These are phyloP conservation scores for Hydrolagus colliei DNA, from an alignment of 2,797 vertebrate genomes.

Conservation along the genomic window DNA sequence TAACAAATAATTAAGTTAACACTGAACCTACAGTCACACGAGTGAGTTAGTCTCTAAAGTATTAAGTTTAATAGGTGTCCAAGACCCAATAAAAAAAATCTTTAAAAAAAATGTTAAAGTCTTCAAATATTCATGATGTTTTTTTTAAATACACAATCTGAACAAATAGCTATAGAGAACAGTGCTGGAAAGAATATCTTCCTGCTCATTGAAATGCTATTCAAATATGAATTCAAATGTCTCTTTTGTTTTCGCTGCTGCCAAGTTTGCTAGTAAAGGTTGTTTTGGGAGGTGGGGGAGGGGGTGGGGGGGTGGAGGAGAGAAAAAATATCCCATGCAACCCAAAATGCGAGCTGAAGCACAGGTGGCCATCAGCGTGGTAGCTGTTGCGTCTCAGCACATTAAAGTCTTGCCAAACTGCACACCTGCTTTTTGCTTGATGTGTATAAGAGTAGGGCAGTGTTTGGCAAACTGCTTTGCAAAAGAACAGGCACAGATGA, in stretches of 20 bases:
- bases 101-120: conserved; percentile 1
- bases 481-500: too few relatives aligned
- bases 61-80: conserved; percentile 19
- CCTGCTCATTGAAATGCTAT: neutral
- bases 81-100: conserved; percentile 13
- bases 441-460: too few relatives aligned
- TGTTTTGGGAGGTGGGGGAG: neutral
- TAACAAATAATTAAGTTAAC: conserved; percentile 31
- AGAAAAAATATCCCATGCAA: too few relatives aligned
- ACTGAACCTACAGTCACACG: conserved; percentile 11
- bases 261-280: neutral
- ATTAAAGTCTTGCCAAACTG: too few relatives aligned
- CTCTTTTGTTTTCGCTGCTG: neutral
- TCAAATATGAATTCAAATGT: neutral
- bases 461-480: too few relatives aligned
- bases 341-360: neutral
- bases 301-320: neutral
- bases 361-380: neutral
- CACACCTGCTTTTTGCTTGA: too few relatives aligned
- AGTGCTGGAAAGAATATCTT: too few relatives aligned
- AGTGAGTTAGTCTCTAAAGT: conserved; percentile 21
- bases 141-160: neutral
- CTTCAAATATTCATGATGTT: neutral
- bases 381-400: neutral
- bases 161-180: too few relatives aligned